Evolutionary conservation across 1,140 invertebrate species (phyloP), one percentile per base, ranked within the genome.

Genomic region (Drosophila insularis): DNA sequence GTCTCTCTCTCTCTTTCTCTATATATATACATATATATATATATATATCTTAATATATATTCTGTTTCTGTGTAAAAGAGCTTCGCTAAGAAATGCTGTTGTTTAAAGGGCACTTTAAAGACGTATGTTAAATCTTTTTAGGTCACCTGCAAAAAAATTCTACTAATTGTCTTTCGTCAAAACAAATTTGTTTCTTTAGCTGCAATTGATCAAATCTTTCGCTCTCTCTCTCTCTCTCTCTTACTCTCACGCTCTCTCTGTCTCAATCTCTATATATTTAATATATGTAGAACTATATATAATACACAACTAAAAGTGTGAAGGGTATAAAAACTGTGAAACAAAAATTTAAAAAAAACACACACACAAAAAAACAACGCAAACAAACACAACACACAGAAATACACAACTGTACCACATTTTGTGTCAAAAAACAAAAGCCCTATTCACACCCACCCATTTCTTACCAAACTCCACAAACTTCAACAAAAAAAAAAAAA

Each of bases 291-390:
- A 50, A 50, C 19, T 46, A 46, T 46, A 19, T 50, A 50, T 11
- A 50, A 43, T 14, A 14, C 14, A 43, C 14, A 27, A 50, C 2
- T 50, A 10, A 21, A 21, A 50, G 64, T 85, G 74, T 81, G 82
- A 86, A 86, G 82, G 82, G 82, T 86, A 86, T 86, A 86, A 86
- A 82, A 86, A 86, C 82, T 86, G 56, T 82, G 60, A 75, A 78
- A n/a, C 13, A 73, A 40, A 63, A 54, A 58, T 46, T 35, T 39
- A 53, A 68, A 61, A 21, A 31, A 35, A 11, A 35, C 32, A 54
- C 4, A 64, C 23, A 27, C 27, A 27, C 27, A 61, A 60, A 68
- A 61, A 39, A 68, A 78, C 63, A 80, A 80, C 73, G 35, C 68
- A 71, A 71, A 71, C 78, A 76, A 27, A 76, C 40, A 76, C 13